These are phyloP conservation scores for Aporophyla lueneburgensis DNA, from an alignment of 2,888 invertebrate species.

Conservation along the genomic window DNA sequence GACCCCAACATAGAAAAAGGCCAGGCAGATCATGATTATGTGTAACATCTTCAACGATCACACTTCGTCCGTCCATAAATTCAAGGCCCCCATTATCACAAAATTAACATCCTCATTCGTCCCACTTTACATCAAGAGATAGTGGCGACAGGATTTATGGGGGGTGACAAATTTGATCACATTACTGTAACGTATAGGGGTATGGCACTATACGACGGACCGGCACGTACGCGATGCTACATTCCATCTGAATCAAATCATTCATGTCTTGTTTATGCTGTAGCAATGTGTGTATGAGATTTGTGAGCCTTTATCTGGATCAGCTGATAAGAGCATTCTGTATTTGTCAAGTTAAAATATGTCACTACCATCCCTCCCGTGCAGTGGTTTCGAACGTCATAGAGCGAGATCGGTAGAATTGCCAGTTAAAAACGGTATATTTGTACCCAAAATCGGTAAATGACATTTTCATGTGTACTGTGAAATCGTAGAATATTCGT, in stretches of 20 bases:
- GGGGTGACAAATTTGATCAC: constrained; percentile 79
- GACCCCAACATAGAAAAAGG: no score
- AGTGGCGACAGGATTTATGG: constrained; percentile 75
- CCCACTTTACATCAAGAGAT: constrained; percentile 67
- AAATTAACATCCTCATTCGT: constrained; percentile 68
- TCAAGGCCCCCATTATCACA: constrained; percentile 41
- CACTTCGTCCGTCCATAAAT: constrained; percentile 25
- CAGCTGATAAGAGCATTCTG: not conserved
- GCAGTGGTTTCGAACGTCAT: no score
- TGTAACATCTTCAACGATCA: not conserved
- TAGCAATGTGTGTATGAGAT: constrained; percentile 17
- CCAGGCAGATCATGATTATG: not conserved
- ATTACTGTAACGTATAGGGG: constrained; percentile 79
- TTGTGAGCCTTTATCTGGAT: constrained; percentile 17
- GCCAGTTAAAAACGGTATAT: no score
- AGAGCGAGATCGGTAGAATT: no score
- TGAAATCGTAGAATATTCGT: no score
- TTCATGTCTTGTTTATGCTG: constrained; percentile 56
- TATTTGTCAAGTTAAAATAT: no score
- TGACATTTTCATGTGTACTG: no score
- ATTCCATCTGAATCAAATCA: constrained; percentile 59
- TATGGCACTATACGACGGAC: constrained; percentile 55
- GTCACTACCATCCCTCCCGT: no score
- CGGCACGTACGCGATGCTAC: constrained; percentile 64
- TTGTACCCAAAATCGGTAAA: no score